Base-by-base conservation (phyloP, 2,888 invertebrate genomes). In the Agrotis ipsilon region DNA sequence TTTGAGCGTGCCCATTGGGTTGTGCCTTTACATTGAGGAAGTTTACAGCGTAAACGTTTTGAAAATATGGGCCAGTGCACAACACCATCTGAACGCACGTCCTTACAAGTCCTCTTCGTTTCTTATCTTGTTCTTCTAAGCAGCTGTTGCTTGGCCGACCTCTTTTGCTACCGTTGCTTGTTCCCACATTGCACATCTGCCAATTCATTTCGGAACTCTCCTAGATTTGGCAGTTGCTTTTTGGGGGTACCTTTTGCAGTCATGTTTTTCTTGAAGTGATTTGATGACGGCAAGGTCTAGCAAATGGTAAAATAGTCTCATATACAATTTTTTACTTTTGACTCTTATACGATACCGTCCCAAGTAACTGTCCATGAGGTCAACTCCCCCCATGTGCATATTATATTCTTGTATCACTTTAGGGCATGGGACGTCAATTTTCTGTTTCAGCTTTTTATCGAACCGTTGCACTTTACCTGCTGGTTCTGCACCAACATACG, bases 401-500 rank as follows among this genome's bases (percentile, higher is more conserved):
- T 18, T 54, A 18, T 51, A 51, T 51, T 51, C 51, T 18, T 51
- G 51, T 13, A 51, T 21, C 18, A 51, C 13, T 51, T 51, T 51
- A 21, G 21, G 51, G 21, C 21, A 51, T 21, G 14, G 21, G 21
- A 51, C 21, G 21, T 51, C 51, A 51, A 51, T 51, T 21, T 51
- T 51, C 21, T 51, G 51, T 21, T 51, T 51, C 21, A 51, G 45
- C 16, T 45, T 45, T 45, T 45, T 45, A 45, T 45, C 45, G 45
- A 45, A 45, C 45, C 45, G 45, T 45, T 45, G 45, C 45, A 45
- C 45, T 66, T 54, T 61, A 24, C 65, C 55, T 24, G 52, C 72
- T 24, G 78, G 76, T 59, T 77, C 60, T 16, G 72, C 59, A n/a
- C 76, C 75, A 55, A 77, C 63, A 54, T 73, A 79, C 6, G 70